A percentile compares a stretch with the other conserved stretches of the same genome.
phyloP scores from a whole-genome alignment of 1,140 invertebrate genomes.

The Arion vulgaris region DNA sequence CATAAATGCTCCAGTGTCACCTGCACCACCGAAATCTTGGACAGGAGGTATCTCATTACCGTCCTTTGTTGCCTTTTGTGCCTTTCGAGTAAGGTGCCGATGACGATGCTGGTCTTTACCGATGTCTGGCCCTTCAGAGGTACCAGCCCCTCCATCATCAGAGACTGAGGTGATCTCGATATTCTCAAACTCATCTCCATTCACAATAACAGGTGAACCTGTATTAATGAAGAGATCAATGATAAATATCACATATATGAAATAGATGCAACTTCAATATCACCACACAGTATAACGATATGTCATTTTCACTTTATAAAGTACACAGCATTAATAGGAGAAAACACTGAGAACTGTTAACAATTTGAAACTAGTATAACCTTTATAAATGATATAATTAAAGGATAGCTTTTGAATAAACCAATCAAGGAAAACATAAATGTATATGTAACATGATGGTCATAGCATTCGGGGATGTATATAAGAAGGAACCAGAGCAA shows the following conservation, averaged over 20 bases:
- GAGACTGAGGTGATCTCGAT: constrained; percentile 61
- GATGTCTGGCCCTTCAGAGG: constrained; percentile 22
- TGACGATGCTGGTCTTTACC: background rate
- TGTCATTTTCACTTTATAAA: too few relatives aligned
- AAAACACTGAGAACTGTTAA: too few relatives aligned
- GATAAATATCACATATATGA: background rate
- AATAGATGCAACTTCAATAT: background rate
- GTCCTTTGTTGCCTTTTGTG: background rate
- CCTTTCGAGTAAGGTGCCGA: background rate
- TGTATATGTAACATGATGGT: too few relatives aligned
- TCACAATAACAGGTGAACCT: constrained; percentile 72
- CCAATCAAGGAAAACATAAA: too few relatives aligned
- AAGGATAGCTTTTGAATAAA: too few relatives aligned
- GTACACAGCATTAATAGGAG: too few relatives aligned
- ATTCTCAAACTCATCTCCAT: constrained; percentile 73
- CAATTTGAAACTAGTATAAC: too few relatives aligned
- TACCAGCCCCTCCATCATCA: constrained; percentile 44
- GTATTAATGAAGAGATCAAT: constrained; percentile 4
- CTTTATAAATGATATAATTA: too few relatives aligned
- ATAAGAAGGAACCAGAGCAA: too few relatives aligned
- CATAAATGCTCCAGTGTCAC: constrained; percentile 35
- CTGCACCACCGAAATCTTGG: constrained; percentile 25
- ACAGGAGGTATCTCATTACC: background rate
- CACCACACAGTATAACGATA: background rate
- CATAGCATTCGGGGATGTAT: too few relatives aligned